Evolutionary conservation across 1,140 invertebrate genomes (phyloP).

Genomic region (Magallana ariakensis): DNA sequence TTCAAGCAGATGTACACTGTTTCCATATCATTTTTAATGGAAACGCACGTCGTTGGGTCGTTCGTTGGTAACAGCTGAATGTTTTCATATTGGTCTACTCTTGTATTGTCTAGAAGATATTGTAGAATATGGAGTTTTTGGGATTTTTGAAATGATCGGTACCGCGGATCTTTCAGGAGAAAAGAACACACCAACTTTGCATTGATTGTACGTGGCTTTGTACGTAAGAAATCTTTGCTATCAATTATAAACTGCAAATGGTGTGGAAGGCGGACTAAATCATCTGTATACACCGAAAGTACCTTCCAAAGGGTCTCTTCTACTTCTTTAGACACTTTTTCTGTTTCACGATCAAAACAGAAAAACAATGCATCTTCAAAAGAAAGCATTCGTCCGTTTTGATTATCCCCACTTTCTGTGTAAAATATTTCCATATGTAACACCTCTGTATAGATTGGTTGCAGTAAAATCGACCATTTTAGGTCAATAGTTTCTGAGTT

Average conservation of each 20-base stretch:
- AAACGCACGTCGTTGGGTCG: not conserved
- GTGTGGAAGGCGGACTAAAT: not conserved
- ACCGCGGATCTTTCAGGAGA: not conserved
- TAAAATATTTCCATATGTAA: not conserved
- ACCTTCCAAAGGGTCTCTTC: not conserved
- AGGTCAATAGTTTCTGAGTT: not conserved
- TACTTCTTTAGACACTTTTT: not conserved
- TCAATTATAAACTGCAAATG: not conserved
- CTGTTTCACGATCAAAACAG: not conserved
- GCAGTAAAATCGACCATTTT: not conserved
- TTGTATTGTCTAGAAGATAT: not conserved
- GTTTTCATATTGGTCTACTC: not conserved
- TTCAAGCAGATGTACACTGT: not conserved
- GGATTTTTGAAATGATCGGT: not conserved
- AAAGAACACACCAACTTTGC: not conserved
- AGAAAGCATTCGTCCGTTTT: not conserved
- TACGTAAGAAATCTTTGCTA: not conserved
- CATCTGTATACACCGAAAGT: not conserved
- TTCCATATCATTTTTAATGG: not conserved
- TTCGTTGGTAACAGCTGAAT: not conserved
- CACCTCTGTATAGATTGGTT: not conserved
- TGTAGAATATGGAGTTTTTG: not conserved
- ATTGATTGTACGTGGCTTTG: not conserved
- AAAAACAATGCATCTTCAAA: not conserved
- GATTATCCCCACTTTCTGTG: not conserved